These are phyloP conservation scores for Nanorana parkeri DNA, from an alignment of 2,113 vertebrate species.

Conservation along the genomic window DNA sequence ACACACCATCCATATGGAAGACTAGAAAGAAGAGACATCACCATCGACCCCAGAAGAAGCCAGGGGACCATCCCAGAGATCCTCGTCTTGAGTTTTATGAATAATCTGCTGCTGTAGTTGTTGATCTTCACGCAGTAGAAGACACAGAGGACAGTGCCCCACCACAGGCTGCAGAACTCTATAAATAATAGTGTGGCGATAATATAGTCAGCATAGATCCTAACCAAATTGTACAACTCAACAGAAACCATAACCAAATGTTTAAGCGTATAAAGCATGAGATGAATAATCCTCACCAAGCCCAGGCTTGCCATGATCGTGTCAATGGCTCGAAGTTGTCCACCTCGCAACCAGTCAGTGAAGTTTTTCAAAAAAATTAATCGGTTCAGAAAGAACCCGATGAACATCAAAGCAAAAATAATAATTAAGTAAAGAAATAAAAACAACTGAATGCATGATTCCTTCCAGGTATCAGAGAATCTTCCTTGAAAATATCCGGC, in stretches of 20 bases:
- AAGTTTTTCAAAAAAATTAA: background rate
- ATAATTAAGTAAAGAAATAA: too few species aligned
- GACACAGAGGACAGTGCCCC: background rate
- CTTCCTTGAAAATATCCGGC: too few species aligned
- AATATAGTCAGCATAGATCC: background rate
- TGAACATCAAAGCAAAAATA: background rate
- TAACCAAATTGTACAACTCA: too few species aligned
- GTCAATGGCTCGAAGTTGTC: background rate
- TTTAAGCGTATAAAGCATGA: background rate
- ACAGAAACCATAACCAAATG: too few species aligned
- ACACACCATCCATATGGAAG: background rate
- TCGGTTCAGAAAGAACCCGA: background rate
- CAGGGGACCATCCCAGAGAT: slow-evolving; percentile 9
- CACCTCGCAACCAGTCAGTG: background rate
- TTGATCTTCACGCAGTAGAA: slow-evolving; percentile 22
- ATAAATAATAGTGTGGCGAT: background rate
- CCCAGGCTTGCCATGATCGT: background rate
- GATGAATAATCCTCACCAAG: background rate
- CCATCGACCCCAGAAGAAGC: background rate
- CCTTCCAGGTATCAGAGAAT: too few species aligned
- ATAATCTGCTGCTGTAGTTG: background rate
- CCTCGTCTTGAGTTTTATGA: slow-evolving; percentile 6
- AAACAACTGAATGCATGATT: too few species aligned
- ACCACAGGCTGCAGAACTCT: slow-evolving; percentile 10
- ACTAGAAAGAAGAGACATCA: background rate